These are phyloP conservation scores for Tetrao urogallus DNA, from an alignment of 2,113 vertebrate species.

Conservation along the genomic window DNA sequence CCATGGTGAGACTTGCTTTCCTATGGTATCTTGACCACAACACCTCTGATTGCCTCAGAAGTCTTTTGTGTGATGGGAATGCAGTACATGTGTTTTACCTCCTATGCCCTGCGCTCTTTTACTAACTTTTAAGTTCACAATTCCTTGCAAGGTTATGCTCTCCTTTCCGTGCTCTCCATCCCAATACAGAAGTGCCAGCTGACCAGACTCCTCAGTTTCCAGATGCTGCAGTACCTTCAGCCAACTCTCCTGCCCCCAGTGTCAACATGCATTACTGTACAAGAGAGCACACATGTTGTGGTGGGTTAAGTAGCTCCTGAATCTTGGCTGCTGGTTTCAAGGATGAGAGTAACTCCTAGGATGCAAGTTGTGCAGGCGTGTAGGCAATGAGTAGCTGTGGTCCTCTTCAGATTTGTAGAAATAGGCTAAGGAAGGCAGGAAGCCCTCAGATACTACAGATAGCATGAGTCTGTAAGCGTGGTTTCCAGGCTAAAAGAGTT, in stretches of 20 bases:
- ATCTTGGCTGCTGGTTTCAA: neutral
- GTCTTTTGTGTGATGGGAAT: neutral
- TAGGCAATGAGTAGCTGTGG: neutral
- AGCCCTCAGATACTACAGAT: neutral
- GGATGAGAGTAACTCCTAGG: neutral
- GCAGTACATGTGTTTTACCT: neutral
- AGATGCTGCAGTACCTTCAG: neutral
- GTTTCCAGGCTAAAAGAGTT: neutral
- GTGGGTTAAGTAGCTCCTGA: neutral
- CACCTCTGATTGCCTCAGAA: neutral
- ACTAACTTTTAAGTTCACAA: neutral
- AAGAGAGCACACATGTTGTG: accelerated
- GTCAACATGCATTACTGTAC: neutral
- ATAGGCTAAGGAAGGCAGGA: accelerated
- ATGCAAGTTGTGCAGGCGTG: neutral
- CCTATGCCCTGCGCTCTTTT: neutral
- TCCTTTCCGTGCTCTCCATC: neutral
- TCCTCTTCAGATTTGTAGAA: neutral
- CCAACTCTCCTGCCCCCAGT: accelerated
- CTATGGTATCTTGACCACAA: neutral
- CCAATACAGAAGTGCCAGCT: neutral
- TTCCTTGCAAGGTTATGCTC: neutral
- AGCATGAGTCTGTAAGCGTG: neutral
- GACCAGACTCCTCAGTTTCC: neutral
- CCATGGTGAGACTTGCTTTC: neutral